phyloP scores from a whole-genome alignment of 2,797 vertebrate species.

The Artibeus jamaicensis region DNA sequence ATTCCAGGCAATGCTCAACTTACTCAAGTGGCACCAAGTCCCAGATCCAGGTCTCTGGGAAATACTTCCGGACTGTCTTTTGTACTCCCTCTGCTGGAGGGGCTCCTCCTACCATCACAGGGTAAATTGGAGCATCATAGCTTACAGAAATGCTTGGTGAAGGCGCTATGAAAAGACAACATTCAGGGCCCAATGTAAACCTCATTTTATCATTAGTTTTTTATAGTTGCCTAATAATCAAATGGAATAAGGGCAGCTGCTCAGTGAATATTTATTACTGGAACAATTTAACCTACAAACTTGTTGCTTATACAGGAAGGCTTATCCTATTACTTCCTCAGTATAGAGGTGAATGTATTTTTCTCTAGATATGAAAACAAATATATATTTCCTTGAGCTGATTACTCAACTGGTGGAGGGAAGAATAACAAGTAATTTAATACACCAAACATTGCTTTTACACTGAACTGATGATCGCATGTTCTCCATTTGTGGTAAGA shows the following conservation, averaged over 20 bases:
- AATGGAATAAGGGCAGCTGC: neutral
- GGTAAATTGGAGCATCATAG: fast-evolving
- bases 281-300: neutral
- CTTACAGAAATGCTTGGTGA: fast-evolving
- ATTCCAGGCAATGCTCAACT: constrained; percentile 31
- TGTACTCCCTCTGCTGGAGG: fast-evolving
- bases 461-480: neutral
- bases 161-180: fast-evolving
- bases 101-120: fast-evolving
- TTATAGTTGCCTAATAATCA: neutral
- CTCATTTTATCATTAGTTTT: neutral
- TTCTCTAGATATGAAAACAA: neutral
- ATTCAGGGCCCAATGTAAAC: neutral
- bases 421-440: neutral
- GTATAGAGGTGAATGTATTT: neutral
- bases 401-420: neutral
- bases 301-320: neutral
- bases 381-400: neutral
- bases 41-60: constrained; percentile 87
- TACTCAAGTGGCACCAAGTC: constrained; percentile 72
- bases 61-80: constrained; percentile 79
- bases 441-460: neutral
- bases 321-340: neutral
- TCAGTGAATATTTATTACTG: neutral
- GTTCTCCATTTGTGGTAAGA: neutral